Evolutionary conservation across 2,888 invertebrate species (phyloP), one percentile per base, ranked within the genome.

Genomic region (Caradrina clavipalpis): DNA sequence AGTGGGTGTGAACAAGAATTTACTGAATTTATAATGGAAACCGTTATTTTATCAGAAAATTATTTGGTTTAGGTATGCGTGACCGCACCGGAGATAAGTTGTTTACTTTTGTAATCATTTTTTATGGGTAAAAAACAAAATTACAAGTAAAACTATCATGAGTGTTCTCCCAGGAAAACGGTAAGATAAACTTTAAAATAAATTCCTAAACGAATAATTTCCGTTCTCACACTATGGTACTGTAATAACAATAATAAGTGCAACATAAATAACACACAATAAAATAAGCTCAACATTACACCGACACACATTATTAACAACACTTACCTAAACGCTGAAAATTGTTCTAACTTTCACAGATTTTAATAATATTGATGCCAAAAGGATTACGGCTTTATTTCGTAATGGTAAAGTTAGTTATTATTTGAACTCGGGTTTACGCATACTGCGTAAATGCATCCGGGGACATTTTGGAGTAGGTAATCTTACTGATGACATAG

Each of bases 1-100:
- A 45, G 50, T 55, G 65, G 66, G 71, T 61, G 77, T 68, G 73
- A 69, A 80, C 59, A 39, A 39, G 56, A 31, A 64, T 79, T n/a
- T n/a, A n/a, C n/a, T n/a, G n/a, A n/a, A n/a, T n/a, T n/a, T n/a
- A 35, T 59, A 70, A 78, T 71, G 45, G 13, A 47, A 50, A 57
- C 8, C 26, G 42, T 26, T n/a, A 39, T 45, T 60, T 57, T 21
- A 3, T 26, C 49, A 13, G 17, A 55, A 35, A 19, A 35, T 45
- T 42, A 50, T 42, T 55, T 42, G 35, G 6, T 35, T 6, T 56
- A 10, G 17, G 21, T 50, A 17, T 7, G 31, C 19, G 55, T 51
- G 15, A 35, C 6, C 2, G 3, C 11, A 21, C 15, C n/a, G 19
- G 17, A 39, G 0, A 35, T 1, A 0, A 15, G 21, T 45, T 39